Evolutionary conservation across 1,140 invertebrate genomes (phyloP).

Genomic region (Dysdera silvatica): DNA sequence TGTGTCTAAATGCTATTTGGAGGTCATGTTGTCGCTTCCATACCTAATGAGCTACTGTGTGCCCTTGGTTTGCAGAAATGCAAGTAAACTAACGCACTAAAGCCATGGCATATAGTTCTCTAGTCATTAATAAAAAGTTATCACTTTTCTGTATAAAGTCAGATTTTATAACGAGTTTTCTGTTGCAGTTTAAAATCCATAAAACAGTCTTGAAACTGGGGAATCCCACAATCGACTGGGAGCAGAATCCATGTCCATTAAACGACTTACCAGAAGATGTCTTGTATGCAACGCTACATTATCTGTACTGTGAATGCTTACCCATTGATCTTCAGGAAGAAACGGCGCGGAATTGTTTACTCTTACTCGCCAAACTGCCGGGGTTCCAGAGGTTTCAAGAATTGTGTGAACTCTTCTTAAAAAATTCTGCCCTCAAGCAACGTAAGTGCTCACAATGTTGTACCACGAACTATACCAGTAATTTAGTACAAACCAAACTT

Average conservation of each 20-base stretch:
- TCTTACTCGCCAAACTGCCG: slow-evolving; percentile 45
- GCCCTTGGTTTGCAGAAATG: too few species aligned
- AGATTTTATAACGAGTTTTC: slow-evolving; percentile 1
- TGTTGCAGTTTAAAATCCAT: slow-evolving; percentile 54
- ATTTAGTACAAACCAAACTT: too few species aligned
- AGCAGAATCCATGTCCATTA: slow-evolving; percentile 42
- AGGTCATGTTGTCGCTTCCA: too few species aligned
- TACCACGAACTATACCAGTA: too few species aligned
- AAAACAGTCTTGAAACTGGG: slow-evolving; percentile 52
- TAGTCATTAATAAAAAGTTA: too few species aligned
- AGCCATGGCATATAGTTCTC: too few species aligned
- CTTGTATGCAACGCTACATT: slow-evolving; percentile 53
- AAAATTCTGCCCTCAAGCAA: slow-evolving; percentile 55
- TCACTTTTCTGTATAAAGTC: too few species aligned
- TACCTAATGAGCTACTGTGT: too few species aligned
- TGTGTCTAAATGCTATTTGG: too few species aligned
- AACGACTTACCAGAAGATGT: slow-evolving; percentile 51
- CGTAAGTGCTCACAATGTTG: slow-evolving; percentile 46
- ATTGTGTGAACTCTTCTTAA: slow-evolving; percentile 54
- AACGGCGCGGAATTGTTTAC: slow-evolving; percentile 51
- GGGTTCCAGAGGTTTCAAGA: slow-evolving; percentile 51
- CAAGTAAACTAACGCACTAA: too few species aligned
- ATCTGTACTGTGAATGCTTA: slow-evolving; percentile 57
- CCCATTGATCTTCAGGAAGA: slow-evolving; percentile 50
- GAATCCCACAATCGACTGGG: slow-evolving; percentile 51